These are phyloP conservation scores for Amazona vittata DNA, from an alignment of 2,113 vertebrate species.

Conservation along the genomic window DNA sequence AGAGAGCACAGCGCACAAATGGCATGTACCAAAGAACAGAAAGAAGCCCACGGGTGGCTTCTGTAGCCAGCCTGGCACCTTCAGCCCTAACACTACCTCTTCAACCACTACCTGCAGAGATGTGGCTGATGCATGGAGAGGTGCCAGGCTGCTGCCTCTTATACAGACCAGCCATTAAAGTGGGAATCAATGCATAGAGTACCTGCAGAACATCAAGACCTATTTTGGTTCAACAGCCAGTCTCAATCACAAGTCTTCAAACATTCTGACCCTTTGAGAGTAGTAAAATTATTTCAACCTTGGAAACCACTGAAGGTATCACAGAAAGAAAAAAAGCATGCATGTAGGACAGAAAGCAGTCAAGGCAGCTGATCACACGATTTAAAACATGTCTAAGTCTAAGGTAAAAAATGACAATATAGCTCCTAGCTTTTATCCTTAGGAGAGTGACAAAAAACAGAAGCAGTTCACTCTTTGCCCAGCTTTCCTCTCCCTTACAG, in stretches of 20 bases:
- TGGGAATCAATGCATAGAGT: neutral
- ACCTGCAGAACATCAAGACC: neutral
- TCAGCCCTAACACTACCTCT: neutral
- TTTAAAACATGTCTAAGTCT: neutral
- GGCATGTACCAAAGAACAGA: neutral
- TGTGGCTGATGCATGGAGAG: rapidly evolving
- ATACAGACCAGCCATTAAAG: neutral
- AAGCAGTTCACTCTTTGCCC: neutral
- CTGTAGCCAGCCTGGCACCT: neutral
- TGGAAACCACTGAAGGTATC: neutral
- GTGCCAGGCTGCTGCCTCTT: neutral
- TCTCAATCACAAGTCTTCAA: neutral
- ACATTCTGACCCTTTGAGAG: neutral
- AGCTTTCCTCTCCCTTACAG: neutral
- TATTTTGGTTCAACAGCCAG: neutral
- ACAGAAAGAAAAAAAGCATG: neutral
- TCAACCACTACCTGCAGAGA: neutral
- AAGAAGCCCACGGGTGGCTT: neutral
- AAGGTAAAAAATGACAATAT: neutral
- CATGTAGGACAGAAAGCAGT: neutral
- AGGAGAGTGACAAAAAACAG: neutral
- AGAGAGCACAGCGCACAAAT: neutral
- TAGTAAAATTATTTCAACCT: neutral
- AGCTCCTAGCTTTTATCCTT: neutral
- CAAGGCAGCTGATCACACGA: neutral